These are phyloP conservation scores for Sarcophaga caerulescens DNA, from an alignment of 2,888 invertebrate species.

Conservation along the genomic window DNA sequence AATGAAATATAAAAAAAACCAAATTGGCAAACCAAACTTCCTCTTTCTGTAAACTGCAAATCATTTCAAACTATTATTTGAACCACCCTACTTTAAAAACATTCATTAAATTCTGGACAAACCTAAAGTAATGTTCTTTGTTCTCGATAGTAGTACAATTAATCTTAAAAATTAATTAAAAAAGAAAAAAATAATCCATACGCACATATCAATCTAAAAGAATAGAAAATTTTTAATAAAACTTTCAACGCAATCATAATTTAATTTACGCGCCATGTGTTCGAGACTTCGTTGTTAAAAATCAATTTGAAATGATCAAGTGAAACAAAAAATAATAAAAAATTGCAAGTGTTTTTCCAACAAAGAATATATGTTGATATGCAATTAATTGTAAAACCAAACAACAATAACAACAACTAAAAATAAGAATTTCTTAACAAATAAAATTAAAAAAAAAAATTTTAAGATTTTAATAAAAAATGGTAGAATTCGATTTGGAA, in stretches of 20 bases:
- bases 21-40: no score
- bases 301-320: conserved; percentile 35
- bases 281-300: conserved; percentile 21
- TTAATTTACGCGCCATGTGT: conserved; percentile 50
- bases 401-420: conserved; percentile 2
- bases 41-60: no score
- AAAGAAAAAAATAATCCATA: neutral
- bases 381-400: conserved; percentile 34
- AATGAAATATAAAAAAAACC: no score
- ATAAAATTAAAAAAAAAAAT: neutral
- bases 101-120: no score
- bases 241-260: conserved; percentile 26
- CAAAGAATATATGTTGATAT: conserved; percentile 7
- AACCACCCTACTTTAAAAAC: no score
- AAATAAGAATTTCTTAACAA: conserved; percentile 11
- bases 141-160: neutral
- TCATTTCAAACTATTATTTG: no score
- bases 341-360: conserved; percentile 41
- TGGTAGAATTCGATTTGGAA: conserved; percentile 77
- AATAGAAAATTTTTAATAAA: conserved; percentile 22
- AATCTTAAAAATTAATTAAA: neutral
- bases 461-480: conserved; percentile 37
- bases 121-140: no score
- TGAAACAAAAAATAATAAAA: neutral
- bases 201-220: conserved; percentile 30